These are phyloP conservation scores for Thamnophis sirtalis DNA, from an alignment of 2,113 vertebrate genomes.

Conservation along the genomic window DNA sequence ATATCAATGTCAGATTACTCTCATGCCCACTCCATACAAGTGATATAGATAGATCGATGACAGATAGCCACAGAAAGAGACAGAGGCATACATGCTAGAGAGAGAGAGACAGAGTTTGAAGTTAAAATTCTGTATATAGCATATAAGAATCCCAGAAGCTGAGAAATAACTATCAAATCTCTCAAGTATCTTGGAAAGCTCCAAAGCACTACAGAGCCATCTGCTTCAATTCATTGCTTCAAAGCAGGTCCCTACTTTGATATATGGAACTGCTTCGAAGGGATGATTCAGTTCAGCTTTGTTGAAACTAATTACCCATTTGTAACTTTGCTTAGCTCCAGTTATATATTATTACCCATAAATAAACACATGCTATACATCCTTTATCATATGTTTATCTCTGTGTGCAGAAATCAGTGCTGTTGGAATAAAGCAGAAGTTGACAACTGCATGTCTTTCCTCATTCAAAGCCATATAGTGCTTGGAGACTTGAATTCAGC, in stretches of 20 bases:
- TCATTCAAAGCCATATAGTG: background rate
- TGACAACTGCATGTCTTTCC: background rate
- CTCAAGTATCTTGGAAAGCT: background rate
- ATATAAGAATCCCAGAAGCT: background rate
- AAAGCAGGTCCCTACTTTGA: background rate
- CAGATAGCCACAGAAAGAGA: background rate
- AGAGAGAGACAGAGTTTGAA: background rate
- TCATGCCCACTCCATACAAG: background rate
- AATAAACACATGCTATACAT: background rate
- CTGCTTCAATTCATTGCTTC: background rate
- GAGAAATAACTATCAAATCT: background rate
- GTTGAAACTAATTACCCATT: background rate
- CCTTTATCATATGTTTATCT: background rate
- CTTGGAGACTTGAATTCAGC: background rate
- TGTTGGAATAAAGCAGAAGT: background rate
- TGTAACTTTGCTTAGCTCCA: background rate
- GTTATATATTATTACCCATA: background rate
- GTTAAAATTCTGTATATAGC: background rate
- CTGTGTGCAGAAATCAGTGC: background rate
- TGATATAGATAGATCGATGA: background rate
- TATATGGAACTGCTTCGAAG: background rate
- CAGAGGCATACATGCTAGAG: background rate
- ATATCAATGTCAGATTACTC: background rate
- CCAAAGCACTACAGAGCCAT: background rate
- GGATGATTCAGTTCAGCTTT: background rate